Percentiles rank a stretch among this genome's conserved stretches.
phyloP scores from a whole-genome alignment of 2,888 invertebrate genomes.

The Dasysyrphus tricinctus region DNA sequence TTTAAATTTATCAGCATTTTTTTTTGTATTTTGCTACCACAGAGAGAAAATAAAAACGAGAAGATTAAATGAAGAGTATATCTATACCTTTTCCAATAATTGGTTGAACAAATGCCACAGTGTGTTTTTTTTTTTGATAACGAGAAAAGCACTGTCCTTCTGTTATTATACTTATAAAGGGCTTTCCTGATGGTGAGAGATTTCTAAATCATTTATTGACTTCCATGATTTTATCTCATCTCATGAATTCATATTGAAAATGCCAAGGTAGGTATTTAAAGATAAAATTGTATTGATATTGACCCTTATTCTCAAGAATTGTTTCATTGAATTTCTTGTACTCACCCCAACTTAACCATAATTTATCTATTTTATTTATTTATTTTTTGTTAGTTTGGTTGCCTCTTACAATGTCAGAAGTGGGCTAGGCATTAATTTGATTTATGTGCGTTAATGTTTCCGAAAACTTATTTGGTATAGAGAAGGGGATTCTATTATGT shows the following conservation, averaged over 20 bases:
- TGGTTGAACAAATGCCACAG: background rate
- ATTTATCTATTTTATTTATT: background rate
- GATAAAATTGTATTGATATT: background rate
- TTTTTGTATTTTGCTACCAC: background rate
- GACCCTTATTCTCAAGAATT: background rate
- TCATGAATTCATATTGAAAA: background rate
- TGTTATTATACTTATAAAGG: background rate
- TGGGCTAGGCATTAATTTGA: background rate
- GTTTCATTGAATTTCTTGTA: background rate
- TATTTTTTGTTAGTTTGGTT: background rate
- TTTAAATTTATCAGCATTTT: background rate
- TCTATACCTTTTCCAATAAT: no score
- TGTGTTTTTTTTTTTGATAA: background rate
- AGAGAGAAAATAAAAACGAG: background rate
- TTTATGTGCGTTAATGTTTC: no score
- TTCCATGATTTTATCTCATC: constrained; percentile 1
- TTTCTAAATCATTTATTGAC: background rate
- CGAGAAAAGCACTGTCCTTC: background rate
- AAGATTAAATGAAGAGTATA: background rate
- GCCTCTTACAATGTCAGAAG: background rate
- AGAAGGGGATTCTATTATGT: no score
- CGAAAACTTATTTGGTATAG: no score
- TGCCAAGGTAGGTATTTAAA: background rate
- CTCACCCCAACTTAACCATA: background rate
- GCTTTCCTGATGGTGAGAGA: background rate